Evolutionary conservation across 2,797 vertebrate species (phyloP).

Genomic region (Eleutherodactylus coqui): DNA sequence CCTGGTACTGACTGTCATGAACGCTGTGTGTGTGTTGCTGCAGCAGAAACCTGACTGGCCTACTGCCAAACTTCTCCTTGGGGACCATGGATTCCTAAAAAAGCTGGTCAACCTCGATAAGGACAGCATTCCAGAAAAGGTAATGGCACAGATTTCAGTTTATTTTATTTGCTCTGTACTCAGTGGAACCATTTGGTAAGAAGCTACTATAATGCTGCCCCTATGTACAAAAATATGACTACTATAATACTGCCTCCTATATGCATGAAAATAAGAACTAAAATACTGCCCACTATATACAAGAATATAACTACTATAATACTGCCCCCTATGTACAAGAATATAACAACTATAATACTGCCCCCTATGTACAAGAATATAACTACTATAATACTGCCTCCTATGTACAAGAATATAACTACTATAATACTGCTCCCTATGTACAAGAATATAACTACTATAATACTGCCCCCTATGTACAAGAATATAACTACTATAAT

Average conservation of each 20-base stretch:
- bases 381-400: not conserved
- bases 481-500: not conserved
- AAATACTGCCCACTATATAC: not conserved
- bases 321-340: not conserved
- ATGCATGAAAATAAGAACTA: not conserved
- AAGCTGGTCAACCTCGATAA: conserved; percentile 72
- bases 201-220: not conserved
- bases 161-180: not conserved
- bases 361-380: not conserved
- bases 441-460: conserved; percentile 2
- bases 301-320: conserved; percentile 3
- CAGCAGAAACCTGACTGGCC: conserved; percentile 73
- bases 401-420: not conserved
- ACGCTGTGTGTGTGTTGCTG: conserved; percentile 74
- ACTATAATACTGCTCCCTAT: not conserved
- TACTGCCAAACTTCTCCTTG: conserved; percentile 73
- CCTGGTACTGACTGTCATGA: conserved; percentile 75
- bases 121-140: conserved; percentile 75
- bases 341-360: not conserved
- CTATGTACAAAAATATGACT: not conserved
- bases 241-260: not conserved
- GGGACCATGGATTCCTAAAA: conserved; percentile 74
- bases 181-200: not conserved
- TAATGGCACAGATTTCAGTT: conserved; percentile 38
- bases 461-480: not conserved